Base-by-base conservation (phyloP, 2,113 vertebrate species). In the Trichechus manatus region DNA sequence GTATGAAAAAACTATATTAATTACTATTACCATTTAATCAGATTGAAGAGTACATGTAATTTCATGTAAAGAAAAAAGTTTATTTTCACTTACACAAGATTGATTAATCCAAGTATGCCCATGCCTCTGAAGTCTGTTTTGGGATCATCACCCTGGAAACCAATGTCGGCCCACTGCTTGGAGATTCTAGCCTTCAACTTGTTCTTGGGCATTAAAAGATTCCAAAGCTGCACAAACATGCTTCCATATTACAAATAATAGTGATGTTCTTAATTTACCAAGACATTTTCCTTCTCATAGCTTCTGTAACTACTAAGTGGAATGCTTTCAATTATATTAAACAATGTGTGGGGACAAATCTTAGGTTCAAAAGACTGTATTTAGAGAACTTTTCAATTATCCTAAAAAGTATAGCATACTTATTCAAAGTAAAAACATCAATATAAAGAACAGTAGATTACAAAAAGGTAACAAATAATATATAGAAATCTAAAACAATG, bases 91-190 rank as follows among this genome's bases (percentile, higher is more conserved):
- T 98, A 99, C 99, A 99, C 97, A 44, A 99, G 99, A 97, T 99
- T 99, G 84, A 99, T 98, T 23, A 99, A 98, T 64, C 99, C 99
- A 87, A 99, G 99, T 96, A 99, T 98, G 92, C 99, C 99, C 99
- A 99, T 99, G 98, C 99, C 99, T 99, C 99, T 99, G 98, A 99
- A 99, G 98, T 99, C 99, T 19, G 99, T 99, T 98, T 99, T 99
- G 42, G 99, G 99, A 95, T 99, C 99, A 33, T 99, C 99, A 1
- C 99, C 99, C 98, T 99, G 99, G 98, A 99, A 99, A 96, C 99
- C 99, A 74, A 99, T 99, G 98, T 99, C 99, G 87, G 99, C 99
- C 99, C 99, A 99, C 98, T 99, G 99, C 98, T 99, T 99, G 86
- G 99, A 99, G 97, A 99, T 98, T 97, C 99, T 99, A 59, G 99